A percentile compares a stretch with the other conserved stretches of the same genome.
Evolutionary conservation across 92 coral and sea anemone species (phyloP).

Genomic region (Epizoanthus rinbou): DNA sequence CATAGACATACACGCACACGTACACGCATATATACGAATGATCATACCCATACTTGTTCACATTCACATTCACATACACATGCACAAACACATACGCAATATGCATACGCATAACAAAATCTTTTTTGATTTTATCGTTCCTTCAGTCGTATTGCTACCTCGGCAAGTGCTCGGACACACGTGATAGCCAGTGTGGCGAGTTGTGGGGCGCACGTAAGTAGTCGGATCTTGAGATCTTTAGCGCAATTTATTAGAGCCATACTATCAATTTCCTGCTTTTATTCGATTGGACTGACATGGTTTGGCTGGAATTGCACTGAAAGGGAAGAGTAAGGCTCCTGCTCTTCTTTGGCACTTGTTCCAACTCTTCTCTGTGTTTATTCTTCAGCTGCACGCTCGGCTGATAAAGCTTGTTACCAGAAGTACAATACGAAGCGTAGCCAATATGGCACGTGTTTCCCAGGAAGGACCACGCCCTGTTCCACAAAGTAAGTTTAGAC

Average conservation of each 20-base stretch:
- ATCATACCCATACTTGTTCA: neutral
- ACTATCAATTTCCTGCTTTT: no score
- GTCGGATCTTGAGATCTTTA: neutral
- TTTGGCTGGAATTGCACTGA: no score
- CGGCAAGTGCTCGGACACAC: constrained; percentile 56
- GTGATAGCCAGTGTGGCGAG: constrained; percentile 52
- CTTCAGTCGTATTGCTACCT: constrained; percentile 55
- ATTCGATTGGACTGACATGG: no score
- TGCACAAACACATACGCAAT: neutral
- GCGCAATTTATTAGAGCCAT: no score
- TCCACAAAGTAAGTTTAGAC: constrained; percentile 25
- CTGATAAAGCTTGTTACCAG: neutral
- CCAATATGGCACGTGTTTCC: constrained; percentile 2
- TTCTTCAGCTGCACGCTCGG: neutral
- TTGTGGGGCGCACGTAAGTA: constrained; percentile 57
- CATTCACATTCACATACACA: neutral
- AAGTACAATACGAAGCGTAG: constrained; percentile 4
- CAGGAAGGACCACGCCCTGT: constrained; percentile 8
- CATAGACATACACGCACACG: neutral
- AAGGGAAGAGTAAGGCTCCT: no score
- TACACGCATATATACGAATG: neutral
- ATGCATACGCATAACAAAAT: neutral
- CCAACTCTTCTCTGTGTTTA: neutral
- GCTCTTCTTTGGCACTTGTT: neutral
- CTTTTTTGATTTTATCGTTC: neutral